Conservation (phyloP, 2,113 vertebrate genomes). For the Plotosus lineatus region DNA sequence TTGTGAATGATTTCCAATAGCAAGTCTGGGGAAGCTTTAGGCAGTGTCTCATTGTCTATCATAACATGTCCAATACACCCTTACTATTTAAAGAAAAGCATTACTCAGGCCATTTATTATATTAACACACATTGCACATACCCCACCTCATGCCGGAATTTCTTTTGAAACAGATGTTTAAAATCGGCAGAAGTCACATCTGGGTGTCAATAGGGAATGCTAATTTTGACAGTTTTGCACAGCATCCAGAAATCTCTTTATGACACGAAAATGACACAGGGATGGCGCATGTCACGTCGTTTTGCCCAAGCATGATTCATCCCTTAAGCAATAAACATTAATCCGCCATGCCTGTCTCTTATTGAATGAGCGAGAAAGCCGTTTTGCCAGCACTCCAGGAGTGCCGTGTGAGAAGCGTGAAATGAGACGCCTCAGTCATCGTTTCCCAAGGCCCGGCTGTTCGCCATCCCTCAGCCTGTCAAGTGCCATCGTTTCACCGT, state of each 20-base stretch:
- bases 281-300: slow-evolving; percentile 41
- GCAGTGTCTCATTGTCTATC: not conserved
- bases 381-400: slow-evolving; percentile 46
- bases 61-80: not conserved
- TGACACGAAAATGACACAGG: slow-evolving; percentile 26
- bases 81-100: not conserved
- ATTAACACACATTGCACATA: slow-evolving; percentile 9
- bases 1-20: slow-evolving; percentile 34
- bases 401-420: slow-evolving; percentile 56
- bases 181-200: slow-evolving; percentile 47
- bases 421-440: slow-evolving; percentile 64
- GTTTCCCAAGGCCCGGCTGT: slow-evolving; percentile 63
- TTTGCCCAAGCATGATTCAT: slow-evolving; percentile 44
- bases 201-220: slow-evolving; percentile 35
- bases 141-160: slow-evolving; percentile 21
- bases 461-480: slow-evolving; percentile 69
- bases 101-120: slow-evolving; percentile 32
- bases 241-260: slow-evolving; percentile 28
- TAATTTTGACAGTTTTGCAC: slow-evolving; percentile 47
- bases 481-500: slow-evolving; percentile 59
- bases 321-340: slow-evolving; percentile 56
- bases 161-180: slow-evolving; percentile 50
- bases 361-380: slow-evolving; percentile 50
- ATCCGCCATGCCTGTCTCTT: slow-evolving; percentile 54
- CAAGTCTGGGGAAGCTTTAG: slow-evolving; percentile 17